A percentile compares a stretch with the other conserved stretches of the same genome.
These are phyloP conservation scores for Ictalurus punctatus DNA, from an alignment of 2,113 vertebrate genomes.

Conservation along the genomic window DNA sequence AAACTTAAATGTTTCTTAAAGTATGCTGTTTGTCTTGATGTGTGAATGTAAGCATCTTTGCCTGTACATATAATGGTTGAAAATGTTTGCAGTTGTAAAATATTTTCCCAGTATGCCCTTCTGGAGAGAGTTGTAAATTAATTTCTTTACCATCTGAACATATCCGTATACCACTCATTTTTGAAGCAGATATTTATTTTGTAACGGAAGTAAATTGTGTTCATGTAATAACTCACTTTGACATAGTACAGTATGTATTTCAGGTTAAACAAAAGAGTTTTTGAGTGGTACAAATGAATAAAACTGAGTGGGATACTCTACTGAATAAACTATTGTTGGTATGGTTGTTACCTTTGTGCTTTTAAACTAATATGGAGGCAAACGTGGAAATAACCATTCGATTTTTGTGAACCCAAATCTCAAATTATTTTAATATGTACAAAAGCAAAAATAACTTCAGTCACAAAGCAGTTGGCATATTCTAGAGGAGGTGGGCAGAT, in stretches of 20 bases:
- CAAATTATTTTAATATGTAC: not conserved
- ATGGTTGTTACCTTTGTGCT: not conserved
- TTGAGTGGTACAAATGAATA: not conserved
- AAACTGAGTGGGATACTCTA: not conserved
- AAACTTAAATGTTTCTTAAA: not conserved
- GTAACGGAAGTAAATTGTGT: not conserved
- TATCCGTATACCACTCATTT: constrained; percentile 6
- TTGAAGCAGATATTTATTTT: constrained; percentile 47
- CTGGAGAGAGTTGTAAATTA: constrained; percentile 6
- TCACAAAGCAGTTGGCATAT: not conserved
- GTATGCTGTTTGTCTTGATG: constrained; percentile 30
- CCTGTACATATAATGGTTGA: constrained; percentile 36
- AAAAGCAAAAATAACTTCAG: not conserved
- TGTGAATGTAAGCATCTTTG: constrained; percentile 52
- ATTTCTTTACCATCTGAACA: constrained; percentile 5
- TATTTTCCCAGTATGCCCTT: constrained; percentile 56
- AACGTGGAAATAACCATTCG: not conserved
- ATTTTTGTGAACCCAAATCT: not conserved
- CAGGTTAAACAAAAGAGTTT: not conserved
- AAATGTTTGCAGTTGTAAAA: constrained; percentile 39
- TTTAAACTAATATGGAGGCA: not conserved
- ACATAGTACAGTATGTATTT: not conserved
- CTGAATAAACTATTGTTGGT: not conserved
- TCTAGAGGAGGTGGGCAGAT: not conserved
- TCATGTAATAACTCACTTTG: not conserved